Conservation (phyloP, 1,140 invertebrate genomes). For the Sitophilus oryzae region DNA sequence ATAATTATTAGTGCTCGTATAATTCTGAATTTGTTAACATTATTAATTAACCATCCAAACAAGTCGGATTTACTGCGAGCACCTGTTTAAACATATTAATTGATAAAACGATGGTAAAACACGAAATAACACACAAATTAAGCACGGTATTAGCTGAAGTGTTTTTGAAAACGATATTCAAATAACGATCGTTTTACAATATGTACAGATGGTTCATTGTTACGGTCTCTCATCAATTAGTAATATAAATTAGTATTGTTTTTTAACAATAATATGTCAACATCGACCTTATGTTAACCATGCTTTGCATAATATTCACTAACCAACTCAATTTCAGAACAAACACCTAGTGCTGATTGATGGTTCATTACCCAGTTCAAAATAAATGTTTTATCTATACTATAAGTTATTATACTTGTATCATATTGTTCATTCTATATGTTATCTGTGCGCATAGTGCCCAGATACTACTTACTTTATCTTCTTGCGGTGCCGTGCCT, state of each 20-base stretch:
- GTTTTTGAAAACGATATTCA: slow-evolving; percentile 19
- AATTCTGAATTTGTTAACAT: slow-evolving; percentile 26
- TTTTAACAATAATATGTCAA: no score
- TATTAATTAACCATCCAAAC: slow-evolving; percentile 27
- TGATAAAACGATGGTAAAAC: slow-evolving; percentile 26
- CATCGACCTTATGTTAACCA: no score
- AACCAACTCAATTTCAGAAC: background rate
- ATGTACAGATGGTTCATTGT: no score
- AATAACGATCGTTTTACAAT: slow-evolving; percentile 17
- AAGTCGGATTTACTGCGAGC: slow-evolving; percentile 24
- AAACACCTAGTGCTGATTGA: background rate
- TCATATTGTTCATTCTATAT: no score
- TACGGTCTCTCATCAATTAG: no score
- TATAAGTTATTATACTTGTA: background rate
- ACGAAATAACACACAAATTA: slow-evolving; percentile 23
- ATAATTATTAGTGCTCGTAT: slow-evolving; percentile 16
- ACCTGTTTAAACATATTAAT: slow-evolving; percentile 28
- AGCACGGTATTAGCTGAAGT: slow-evolving; percentile 16
- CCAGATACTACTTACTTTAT: no score
- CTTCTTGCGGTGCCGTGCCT: no score
- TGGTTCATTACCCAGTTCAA: background rate
- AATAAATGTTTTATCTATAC: background rate
- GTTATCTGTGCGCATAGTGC: no score
- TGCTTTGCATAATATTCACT: background rate
- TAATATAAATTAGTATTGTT: no score